A percentile compares a stretch with the other conserved stretches of the same genome.
phyloP scores from a whole-genome alignment of 2,888 invertebrate species.

The Lithophane socia region DNA sequence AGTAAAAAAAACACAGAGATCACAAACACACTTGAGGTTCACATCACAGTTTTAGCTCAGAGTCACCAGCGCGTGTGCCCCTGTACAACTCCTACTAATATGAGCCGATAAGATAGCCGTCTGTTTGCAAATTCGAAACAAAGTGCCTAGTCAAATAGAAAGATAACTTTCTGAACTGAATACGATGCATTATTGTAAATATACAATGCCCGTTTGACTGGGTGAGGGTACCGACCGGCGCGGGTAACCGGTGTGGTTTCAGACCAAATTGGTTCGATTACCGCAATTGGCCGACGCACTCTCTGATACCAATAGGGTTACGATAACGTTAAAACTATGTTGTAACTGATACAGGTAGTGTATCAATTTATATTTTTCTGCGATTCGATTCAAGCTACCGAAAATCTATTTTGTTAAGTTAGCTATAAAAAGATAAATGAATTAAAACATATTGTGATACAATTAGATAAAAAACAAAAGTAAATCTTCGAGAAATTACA shows the following conservation, averaged over 20 bases:
- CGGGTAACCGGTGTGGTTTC: conserved; percentile 65
- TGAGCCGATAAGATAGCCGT: conserved; percentile 83
- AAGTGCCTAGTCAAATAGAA: conserved; percentile 75
- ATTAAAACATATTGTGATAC: background rate
- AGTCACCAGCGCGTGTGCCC: conserved; percentile 74
- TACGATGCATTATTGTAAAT: conserved; percentile 70
- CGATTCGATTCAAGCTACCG: background rate
- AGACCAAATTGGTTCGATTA: conserved; percentile 80
- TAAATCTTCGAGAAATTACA: background rate
- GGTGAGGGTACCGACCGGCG: conserved; percentile 68
- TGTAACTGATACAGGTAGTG: conserved; percentile 39
- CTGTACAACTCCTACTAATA: conserved; percentile 80
- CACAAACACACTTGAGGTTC: conserved; percentile 67
- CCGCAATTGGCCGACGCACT: conserved; percentile 77
- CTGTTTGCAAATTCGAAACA: conserved; percentile 82
- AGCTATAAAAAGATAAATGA: conserved; percentile 1
- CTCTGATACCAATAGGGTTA: conserved; percentile 64
- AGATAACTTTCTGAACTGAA: conserved; percentile 72
- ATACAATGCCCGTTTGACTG: conserved; percentile 66
- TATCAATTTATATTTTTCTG: background rate
- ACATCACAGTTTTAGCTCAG: conserved; percentile 74
- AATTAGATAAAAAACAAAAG: background rate
- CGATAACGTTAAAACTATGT: conserved; percentile 59
- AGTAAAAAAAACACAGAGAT: conserved; percentile 60
- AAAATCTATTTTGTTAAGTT: background rate